Evolutionary conservation across 2,797 vertebrate species (phyloP).

Genomic region (Phoeniculus purpureus): DNA sequence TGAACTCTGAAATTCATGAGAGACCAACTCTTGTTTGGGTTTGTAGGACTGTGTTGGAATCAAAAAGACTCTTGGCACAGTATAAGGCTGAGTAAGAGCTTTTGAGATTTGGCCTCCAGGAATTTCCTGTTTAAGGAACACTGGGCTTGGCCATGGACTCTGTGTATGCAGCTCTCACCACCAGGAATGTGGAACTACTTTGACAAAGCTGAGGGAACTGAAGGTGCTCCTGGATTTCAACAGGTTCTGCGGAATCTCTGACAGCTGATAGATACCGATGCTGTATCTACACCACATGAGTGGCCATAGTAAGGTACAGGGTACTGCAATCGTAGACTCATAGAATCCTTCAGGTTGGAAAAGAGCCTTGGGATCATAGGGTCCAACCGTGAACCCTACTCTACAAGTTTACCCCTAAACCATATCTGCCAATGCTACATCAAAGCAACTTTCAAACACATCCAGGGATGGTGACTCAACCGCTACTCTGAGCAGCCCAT

Average conservation of each 20-base stretch:
- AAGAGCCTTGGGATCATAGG: no score
- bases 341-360: no score
- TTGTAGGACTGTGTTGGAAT: slow-evolving; percentile 3
- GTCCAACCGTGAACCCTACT: no score
- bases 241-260: slow-evolving; percentile 4
- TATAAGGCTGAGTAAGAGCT: slow-evolving; percentile 1
- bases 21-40: slow-evolving; percentile 3
- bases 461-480: no score
- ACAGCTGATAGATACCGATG: neutral
- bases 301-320: neutral
- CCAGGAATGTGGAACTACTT: neutral
- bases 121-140: slow-evolving; percentile 63
- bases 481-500: no score
- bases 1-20: neutral
- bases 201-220: neutral
- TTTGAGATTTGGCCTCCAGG: slow-evolving; percentile 48
- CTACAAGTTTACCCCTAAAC: no score
- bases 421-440: no score
- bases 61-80: slow-evolving; percentile 8
- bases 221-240: slow-evolving; percentile 13
- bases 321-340: neutral
- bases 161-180: neutral
- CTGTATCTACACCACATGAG: neutral
- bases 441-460: no score
- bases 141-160: slow-evolving; percentile 50